phyloP scores from a whole-genome alignment of 2,113 vertebrate genomes.

The Cardinalis cardinalis region DNA sequence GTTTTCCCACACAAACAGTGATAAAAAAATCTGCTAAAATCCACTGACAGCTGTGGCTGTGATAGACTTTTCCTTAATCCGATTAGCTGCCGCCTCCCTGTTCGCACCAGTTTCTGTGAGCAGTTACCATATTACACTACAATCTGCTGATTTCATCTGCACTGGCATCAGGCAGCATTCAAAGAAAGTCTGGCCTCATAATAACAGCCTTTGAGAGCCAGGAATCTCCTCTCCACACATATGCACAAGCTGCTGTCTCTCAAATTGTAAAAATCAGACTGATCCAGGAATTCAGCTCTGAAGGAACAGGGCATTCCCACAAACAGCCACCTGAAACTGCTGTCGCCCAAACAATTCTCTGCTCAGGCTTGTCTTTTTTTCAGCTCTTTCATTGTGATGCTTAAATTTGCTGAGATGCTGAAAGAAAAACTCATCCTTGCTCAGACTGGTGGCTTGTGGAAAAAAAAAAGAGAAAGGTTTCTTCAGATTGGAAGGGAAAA shows the following conservation, averaged over 20 bases:
- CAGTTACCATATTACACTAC: slow-evolving; percentile 59
- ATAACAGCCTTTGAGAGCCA: slow-evolving; percentile 48
- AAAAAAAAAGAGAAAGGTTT: background rate
- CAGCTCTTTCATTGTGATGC: background rate
- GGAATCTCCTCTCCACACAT: slow-evolving; percentile 33
- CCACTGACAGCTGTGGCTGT: slow-evolving; percentile 62
- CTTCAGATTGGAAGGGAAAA: background rate
- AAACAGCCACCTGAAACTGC: background rate
- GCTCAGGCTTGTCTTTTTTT: background rate
- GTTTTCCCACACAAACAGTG: slow-evolving; percentile 46
- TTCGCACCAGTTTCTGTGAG: slow-evolving; percentile 54
- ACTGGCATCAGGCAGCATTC: slow-evolving; percentile 59
- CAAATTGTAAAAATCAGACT: background rate
- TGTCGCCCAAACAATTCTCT: background rate
- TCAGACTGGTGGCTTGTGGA: background rate
- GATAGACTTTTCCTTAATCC: slow-evolving; percentile 72
- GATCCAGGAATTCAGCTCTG: background rate
- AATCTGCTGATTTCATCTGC: slow-evolving; percentile 68
- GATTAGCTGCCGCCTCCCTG: slow-evolving; percentile 66
- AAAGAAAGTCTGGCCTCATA: slow-evolving; percentile 53
- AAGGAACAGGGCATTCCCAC: background rate
- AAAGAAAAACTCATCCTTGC: background rate
- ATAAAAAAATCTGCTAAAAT: slow-evolving; percentile 67
- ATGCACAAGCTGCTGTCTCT: slow-evolving; percentile 35
- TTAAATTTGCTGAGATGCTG: background rate